A percentile compares a stretch with the other conserved stretches of the same genome.
phyloP scores from a whole-genome alignment of 2,797 vertebrate species.

The Carapus acus region DNA sequence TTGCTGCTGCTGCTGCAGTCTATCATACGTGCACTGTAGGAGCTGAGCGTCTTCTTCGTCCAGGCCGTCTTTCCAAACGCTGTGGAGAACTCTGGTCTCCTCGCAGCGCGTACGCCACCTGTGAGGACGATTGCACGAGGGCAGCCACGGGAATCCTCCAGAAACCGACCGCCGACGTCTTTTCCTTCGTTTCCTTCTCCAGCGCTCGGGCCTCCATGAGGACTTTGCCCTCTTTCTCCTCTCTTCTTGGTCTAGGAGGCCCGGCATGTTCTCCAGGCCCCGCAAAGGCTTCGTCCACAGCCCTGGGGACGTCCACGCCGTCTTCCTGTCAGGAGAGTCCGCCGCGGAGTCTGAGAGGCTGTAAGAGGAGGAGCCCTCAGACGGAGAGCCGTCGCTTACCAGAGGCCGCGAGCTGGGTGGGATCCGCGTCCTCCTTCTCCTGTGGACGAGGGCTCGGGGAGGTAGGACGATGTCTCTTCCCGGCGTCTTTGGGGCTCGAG shows the following conservation, averaged over 20 bases:
- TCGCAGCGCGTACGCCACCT: constrained; percentile 73
- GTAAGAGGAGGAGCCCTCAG: constrained; percentile 56
- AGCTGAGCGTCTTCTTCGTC: constrained; percentile 88
- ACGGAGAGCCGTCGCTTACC: constrained; percentile 53
- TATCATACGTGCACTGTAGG: constrained; percentile 79
- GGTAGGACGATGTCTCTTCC: constrained; percentile 55
- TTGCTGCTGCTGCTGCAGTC: constrained; percentile 74
- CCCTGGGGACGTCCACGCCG: constrained; percentile 43
- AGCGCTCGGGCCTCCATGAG: constrained; percentile 31
- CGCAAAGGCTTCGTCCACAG: constrained; percentile 77
- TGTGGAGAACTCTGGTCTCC: constrained; percentile 85
- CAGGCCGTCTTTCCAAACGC: constrained; percentile 87
- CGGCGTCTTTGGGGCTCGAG: constrained; percentile 61
- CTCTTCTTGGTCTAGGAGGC: constrained; percentile 40
- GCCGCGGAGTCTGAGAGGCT: constrained; percentile 71
- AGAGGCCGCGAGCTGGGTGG: constrained; percentile 11
- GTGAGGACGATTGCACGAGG: constrained; percentile 60
- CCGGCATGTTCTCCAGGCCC: constrained; percentile 66
- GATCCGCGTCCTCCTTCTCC: constrained; percentile 40
- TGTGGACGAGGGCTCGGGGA: constrained; percentile 34
- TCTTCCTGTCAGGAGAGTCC: constrained; percentile 68
- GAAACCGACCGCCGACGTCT: constrained; percentile 65
- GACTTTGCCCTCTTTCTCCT: constrained; percentile 22
- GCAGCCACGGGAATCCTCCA: constrained; percentile 57
- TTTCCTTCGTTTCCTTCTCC: constrained; percentile 56